Evolutionary conservation across 1,140 invertebrate genomes (phyloP).

Genomic region (Aradophagus sp.): DNA sequence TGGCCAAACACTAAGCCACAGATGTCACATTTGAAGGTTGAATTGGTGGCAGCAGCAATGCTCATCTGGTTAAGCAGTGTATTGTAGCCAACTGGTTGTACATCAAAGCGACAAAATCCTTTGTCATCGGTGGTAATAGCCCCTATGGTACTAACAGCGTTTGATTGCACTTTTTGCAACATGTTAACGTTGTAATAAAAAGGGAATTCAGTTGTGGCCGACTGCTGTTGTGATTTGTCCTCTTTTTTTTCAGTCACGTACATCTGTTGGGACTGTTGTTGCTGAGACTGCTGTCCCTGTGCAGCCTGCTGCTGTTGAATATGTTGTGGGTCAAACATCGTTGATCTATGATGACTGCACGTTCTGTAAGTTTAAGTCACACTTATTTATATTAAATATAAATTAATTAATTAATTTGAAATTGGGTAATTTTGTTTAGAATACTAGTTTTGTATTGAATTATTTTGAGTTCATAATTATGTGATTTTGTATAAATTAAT

Average conservation of each 20-base stretch:
- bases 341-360: slow-evolving; percentile 23
- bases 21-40: slow-evolving; percentile 89
- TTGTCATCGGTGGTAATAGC: slow-evolving; percentile 75
- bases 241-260: slow-evolving; percentile 72
- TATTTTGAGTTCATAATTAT: too few relatives aligned
- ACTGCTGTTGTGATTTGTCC: slow-evolving; percentile 71
- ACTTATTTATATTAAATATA: too few relatives aligned
- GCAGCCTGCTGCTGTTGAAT: slow-evolving; percentile 74
- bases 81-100: slow-evolving; percentile 77
- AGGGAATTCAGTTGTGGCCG: slow-evolving; percentile 73
- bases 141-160: slow-evolving; percentile 72
- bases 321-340: slow-evolving; percentile 74
- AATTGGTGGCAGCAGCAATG: slow-evolving; percentile 80
- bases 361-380: too few relatives aligned
- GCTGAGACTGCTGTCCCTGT: slow-evolving; percentile 71
- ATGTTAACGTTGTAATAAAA: slow-evolving; percentile 78
- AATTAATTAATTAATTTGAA: too few relatives aligned
- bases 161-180: slow-evolving; percentile 75
- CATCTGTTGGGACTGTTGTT: slow-evolving; percentile 73
- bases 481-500: too few relatives aligned
- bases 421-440: too few relatives aligned
- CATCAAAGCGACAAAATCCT: slow-evolving; percentile 76
- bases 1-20: slow-evolving; percentile 88
- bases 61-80: slow-evolving; percentile 77
- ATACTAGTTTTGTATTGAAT: too few relatives aligned